These are phyloP conservation scores for Platycheirus albimanus DNA, from an alignment of 2,888 invertebrate species.

Conservation along the genomic window DNA sequence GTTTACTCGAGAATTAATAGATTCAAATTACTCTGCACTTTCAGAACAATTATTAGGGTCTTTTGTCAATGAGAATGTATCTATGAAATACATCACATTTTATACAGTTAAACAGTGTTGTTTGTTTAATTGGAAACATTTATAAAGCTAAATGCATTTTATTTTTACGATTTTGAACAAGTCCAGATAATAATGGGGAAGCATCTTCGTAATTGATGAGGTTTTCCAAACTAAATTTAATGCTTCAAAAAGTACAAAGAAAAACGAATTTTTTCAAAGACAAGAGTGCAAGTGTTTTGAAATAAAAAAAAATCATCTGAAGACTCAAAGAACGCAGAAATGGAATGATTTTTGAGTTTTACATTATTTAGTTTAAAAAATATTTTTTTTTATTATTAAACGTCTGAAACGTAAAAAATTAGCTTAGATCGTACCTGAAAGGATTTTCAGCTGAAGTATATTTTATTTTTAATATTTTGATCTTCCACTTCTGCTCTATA, in stretches of 20 bases:
- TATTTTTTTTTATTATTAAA: constrained; percentile 44
- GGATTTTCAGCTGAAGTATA: constrained; percentile 39
- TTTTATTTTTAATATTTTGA: constrained; percentile 13
- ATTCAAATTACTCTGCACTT: constrained; percentile 69
- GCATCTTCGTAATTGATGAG: too few relatives aligned
- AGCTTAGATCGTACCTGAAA: background rate
- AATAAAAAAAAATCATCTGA: constrained; percentile 41
- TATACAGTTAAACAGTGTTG: background rate
- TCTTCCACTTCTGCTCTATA: constrained; percentile 14
- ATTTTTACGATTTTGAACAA: background rate
- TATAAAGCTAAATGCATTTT: constrained; percentile 15
- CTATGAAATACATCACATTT: constrained; percentile 9
- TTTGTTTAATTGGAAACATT: constrained; percentile 50
- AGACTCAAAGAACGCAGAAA: constrained; percentile 20
- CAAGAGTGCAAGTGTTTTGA: constrained; percentile 8
- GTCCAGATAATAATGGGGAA: background rate
- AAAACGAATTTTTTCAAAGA: constrained; percentile 9
- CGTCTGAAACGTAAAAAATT: constrained; percentile 18
- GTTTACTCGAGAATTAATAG: constrained; percentile 61
- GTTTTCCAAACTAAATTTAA: too few relatives aligned
- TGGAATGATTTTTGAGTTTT: constrained; percentile 32
- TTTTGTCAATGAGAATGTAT: constrained; percentile 64
- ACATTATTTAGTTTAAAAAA: constrained; percentile 36
- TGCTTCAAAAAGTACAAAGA: background rate
- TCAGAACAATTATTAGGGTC: constrained; percentile 60